A percentile compares a stretch with the other conserved stretches of the same genome.
These are phyloP conservation scores for Aplysina aerophoba DNA, from an alignment of 37 sponge, comb jelly and placozoan genomes.

Conservation along the genomic window DNA sequence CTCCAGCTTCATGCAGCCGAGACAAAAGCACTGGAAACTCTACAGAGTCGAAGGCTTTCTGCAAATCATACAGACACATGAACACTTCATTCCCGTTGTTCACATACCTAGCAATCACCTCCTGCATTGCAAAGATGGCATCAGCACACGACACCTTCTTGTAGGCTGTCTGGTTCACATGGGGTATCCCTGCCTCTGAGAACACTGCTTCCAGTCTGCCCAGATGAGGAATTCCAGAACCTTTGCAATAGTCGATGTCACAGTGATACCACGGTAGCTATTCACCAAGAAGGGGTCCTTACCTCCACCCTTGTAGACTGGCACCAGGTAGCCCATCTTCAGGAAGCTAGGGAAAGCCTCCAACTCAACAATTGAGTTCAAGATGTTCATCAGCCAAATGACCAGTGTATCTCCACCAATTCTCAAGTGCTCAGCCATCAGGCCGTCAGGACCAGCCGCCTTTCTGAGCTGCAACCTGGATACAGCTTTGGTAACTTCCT, in stretches of 20 bases:
- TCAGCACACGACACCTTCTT: conserved; percentile 7
- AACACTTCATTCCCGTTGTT: conserved; percentile 2
- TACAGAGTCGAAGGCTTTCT: conserved; percentile 7
- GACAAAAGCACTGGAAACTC: conserved; percentile 16
- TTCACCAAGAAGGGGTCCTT: conserved; percentile 14
- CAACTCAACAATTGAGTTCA: conserved; percentile 35
- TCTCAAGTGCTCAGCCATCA: conserved; percentile 24
- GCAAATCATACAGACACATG: conserved; percentile 41
- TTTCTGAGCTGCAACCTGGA: conserved; percentile 1
- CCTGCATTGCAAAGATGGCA: conserved; percentile 29
- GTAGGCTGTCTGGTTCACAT: conserved; percentile 25
- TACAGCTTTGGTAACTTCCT: conserved; percentile 16
- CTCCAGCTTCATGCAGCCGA: too few relatives aligned
- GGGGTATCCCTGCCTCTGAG: conserved; percentile 23
- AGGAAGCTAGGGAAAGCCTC: conserved; percentile 12
- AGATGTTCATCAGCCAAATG: conserved; percentile 28
- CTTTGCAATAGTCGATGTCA: neutral
- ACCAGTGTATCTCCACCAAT: neutral
- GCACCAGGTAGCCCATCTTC: conserved; percentile 24
- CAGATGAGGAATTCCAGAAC: neutral
- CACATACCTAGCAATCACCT: conserved; percentile 21
- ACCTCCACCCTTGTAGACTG: conserved; percentile 30
- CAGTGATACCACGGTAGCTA: conserved; percentile 18
- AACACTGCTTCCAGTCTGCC: too few relatives aligned
- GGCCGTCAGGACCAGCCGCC: conserved; percentile 34